Percentiles rank a stretch among this genome's conserved stretches.
Conservation (phyloP, 2,888 invertebrate genomes). For the Drosophila nigricruria region DNA sequence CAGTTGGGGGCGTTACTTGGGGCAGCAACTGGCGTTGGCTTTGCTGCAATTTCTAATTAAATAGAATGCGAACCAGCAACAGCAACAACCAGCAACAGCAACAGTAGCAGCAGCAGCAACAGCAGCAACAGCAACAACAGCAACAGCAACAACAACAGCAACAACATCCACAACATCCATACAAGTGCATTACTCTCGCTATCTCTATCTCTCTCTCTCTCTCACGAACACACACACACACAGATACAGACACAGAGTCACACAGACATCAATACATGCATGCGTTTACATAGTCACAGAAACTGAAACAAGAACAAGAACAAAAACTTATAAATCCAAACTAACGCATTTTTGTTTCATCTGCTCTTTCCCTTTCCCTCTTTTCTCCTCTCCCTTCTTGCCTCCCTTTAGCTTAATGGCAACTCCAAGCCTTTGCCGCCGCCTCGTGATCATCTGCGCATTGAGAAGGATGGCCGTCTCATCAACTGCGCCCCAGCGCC, state of each 20-base stretch:
- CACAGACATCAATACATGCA: conserved; percentile 12
- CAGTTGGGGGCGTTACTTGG: background rate
- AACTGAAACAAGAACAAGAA: no score
- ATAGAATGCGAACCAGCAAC: background rate
- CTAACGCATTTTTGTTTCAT: conserved; percentile 14
- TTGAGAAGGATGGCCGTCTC: conserved; percentile 88
- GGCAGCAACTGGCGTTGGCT: background rate
- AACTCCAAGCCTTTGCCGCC: conserved; percentile 86
- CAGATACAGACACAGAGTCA: conserved; percentile 18
- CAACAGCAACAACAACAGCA: no score
- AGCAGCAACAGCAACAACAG: conserved; percentile 8
- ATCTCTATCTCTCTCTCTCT: background rate
- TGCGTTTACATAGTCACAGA: background rate
- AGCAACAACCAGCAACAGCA: conserved; percentile 3
- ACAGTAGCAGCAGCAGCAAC: background rate
- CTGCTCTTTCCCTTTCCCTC: background rate
- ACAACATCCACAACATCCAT: conserved; percentile 25
- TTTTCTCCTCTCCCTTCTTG: background rate
- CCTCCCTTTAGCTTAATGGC: conserved; percentile 82
- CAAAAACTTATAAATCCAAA: background rate
- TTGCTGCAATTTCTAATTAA: background rate
- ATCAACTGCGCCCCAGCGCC: conserved; percentile 89
- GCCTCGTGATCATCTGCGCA: conserved; percentile 89
- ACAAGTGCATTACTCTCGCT: conserved; percentile 28
- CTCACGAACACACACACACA: conserved; percentile 16